A percentile compares a stretch with the other conserved stretches of the same genome.
Evolutionary conservation across 2,113 vertebrate species (phyloP).

Genomic region (Phaethornis superciliosus): DNA sequence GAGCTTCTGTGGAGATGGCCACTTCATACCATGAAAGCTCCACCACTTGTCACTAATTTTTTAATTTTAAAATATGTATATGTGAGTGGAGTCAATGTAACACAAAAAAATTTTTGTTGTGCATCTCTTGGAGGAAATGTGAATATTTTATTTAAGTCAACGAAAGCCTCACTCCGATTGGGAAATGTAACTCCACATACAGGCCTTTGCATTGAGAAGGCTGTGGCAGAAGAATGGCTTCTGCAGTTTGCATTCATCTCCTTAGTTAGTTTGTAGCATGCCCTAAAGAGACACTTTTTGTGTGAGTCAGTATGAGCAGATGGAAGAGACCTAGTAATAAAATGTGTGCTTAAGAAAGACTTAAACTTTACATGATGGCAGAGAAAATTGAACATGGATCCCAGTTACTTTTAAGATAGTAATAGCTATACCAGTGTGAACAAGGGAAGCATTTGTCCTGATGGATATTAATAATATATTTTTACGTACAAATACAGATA

Average conservation of each 20-base stretch:
- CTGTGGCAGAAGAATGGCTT: not conserved
- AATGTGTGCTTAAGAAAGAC: constrained; percentile 47
- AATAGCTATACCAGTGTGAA: not conserved
- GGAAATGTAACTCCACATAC: not conserved
- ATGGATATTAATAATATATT: not conserved
- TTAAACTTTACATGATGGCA: not conserved
- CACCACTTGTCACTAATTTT: not conserved
- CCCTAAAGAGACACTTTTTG: constrained; percentile 33
- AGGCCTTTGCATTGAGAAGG: not conserved
- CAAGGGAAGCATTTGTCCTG: not conserved
- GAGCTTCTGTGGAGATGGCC: not conserved
- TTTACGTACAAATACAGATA: constrained; percentile 7
- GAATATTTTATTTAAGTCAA: not conserved
- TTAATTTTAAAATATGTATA: not conserved
- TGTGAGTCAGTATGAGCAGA: constrained; percentile 38
- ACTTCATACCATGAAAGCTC: not conserved
- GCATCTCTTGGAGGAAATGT: not conserved
- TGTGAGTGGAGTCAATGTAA: not conserved
- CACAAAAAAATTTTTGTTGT: not conserved
- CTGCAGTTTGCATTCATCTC: constrained; percentile 41
- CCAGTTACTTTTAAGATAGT: not conserved
- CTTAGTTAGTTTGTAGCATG: constrained; percentile 40
- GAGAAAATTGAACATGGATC: not conserved
- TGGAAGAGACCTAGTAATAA: constrained; percentile 55
- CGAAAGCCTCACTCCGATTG: not conserved